Evolutionary conservation across 2,113 vertebrate species (phyloP).

Genomic region (Lepus americanus): DNA sequence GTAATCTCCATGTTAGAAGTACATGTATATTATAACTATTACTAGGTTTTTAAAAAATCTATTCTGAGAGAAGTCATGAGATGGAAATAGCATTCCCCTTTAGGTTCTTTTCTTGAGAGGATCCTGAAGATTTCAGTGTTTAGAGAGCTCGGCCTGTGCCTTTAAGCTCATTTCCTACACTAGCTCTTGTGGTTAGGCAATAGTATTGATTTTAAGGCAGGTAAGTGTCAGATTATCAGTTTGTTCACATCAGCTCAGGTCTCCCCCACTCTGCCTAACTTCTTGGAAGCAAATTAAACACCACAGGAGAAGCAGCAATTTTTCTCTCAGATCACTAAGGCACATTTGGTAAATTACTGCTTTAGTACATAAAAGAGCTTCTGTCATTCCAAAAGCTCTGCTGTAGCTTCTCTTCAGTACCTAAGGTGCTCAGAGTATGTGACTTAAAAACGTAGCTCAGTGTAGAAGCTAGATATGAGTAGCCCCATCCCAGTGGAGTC

Average conservation of each 20-base stretch:
- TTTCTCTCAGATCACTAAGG: neutral
- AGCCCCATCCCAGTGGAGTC: neutral
- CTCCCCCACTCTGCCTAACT: neutral
- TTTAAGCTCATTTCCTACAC: conserved; percentile 29
- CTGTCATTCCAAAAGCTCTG: neutral
- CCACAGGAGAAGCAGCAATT: neutral
- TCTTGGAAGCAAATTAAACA: conserved; percentile 53
- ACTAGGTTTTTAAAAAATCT: conserved; percentile 12
- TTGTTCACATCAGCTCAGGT: conserved; percentile 37
- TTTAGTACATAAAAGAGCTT: conserved; percentile 40
- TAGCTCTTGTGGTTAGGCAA: neutral
- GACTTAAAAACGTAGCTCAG: neutral
- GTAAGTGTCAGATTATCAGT: neutral
- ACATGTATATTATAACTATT: neutral
- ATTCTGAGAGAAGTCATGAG: conserved; percentile 8
- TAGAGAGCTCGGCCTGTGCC: neutral
- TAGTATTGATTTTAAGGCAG: conserved; percentile 45
- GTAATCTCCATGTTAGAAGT: conserved; percentile 20
- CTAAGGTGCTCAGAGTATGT: conserved; percentile 20
- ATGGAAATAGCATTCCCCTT: neutral
- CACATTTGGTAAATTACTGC: conserved; percentile 54
- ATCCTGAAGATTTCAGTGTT: neutral
- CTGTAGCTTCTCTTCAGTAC: neutral
- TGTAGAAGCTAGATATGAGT: neutral
- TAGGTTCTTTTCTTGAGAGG: neutral